A percentile compares a stretch with the other conserved stretches of the same genome.
Conservation (phyloP, 2,888 invertebrate genomes). For the Drosophila ezoana region DNA sequence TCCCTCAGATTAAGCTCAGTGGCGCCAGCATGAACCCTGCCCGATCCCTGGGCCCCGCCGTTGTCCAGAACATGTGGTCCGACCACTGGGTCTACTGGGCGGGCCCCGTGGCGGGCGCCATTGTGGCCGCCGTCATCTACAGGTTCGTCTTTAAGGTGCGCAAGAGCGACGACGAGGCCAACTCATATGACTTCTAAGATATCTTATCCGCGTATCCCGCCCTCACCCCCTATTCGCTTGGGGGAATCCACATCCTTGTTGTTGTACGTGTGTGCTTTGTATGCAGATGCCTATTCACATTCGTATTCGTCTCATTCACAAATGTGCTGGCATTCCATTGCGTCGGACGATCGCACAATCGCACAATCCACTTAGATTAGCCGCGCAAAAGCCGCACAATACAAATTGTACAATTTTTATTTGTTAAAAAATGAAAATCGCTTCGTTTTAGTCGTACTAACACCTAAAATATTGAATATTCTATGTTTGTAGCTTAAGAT, state of each 20-base stretch:
- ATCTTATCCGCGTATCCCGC: not conserved
- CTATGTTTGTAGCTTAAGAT: slow-evolving; percentile 67
- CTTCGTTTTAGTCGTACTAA: slow-evolving; percentile 59
- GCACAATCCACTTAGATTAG: slow-evolving; percentile 37
- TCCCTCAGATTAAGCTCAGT: slow-evolving; percentile 89
- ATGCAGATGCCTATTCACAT: slow-evolving; percentile 32
- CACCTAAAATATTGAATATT: slow-evolving; percentile 55
- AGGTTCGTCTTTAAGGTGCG: slow-evolving; percentile 89
- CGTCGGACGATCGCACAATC: slow-evolving; percentile 23
- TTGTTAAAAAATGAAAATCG: slow-evolving; percentile 72
- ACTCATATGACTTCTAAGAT: slow-evolving; percentile 91
- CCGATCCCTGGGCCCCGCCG: slow-evolving; percentile 94
- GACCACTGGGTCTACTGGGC: slow-evolving; percentile 97
- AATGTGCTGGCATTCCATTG: slow-evolving; percentile 20
- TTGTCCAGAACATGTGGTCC: slow-evolving; percentile 90
- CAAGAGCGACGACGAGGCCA: slow-evolving; percentile 89
- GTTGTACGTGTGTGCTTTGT: slow-evolving; percentile 41
- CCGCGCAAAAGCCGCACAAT: slow-evolving; percentile 18
- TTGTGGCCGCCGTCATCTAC: slow-evolving; percentile 90
- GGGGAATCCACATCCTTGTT: slow-evolving; percentile 39
- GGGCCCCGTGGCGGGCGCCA: slow-evolving; percentile 92
- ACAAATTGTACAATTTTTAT: slow-evolving; percentile 65
- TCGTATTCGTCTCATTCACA: slow-evolving; percentile 23
- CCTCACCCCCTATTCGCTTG: not conserved
- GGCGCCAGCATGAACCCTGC: slow-evolving; percentile 98